Evolutionary conservation across 2,888 invertebrate genomes (phyloP), one percentile per base, ranked within the genome.

Genomic region (Caradrina clavipalpis): DNA sequence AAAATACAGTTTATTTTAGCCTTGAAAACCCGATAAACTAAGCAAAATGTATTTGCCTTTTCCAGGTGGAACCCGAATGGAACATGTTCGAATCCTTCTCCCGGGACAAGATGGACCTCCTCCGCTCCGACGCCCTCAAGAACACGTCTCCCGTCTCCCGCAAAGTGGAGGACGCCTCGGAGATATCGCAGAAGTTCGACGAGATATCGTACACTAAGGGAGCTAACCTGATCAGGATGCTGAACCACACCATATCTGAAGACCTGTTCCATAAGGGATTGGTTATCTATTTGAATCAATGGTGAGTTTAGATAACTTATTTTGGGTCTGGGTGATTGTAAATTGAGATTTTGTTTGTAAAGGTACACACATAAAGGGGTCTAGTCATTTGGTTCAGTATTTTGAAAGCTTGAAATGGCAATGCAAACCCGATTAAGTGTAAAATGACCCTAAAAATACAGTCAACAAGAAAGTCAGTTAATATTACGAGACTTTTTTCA

Each of bases 141-240:
- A 96, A 96, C 76, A 96, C 96, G 0, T 96, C 96, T 0, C 96
- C 97, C 0, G 96, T 97, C 2, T 96, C 97, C 0, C 87, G 94
- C 0, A 84, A 92, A 17, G 96, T 97, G 0, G 86, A 89, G 2
- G 96, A 96, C 78, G 96, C 96, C 0, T 91, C 94, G 0, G 96
- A 97, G 83, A 97, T 97, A 82, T 95, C 96, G 62, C 96, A 96
- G 88, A 96, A 97, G 81, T 97, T 97, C 86, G 97, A 97, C 86
- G 95, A 94, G 69, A 96, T 96, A 58, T 96, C 96, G 0, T 97
- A 97, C 86, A 91, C 92, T 7, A 97, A 97, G 85, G 96, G 96
- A 54, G 97, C 97, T 8, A 96, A 96, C 71, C 88, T 97, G 8
- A 94, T 97, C 50, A 86, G 97, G 45, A 97, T 97, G 97, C 89